Evolutionary conservation across 1,140 invertebrate genomes (phyloP), one percentile per base, ranked within the genome.

Genomic region (Plodia interpunctella): DNA sequence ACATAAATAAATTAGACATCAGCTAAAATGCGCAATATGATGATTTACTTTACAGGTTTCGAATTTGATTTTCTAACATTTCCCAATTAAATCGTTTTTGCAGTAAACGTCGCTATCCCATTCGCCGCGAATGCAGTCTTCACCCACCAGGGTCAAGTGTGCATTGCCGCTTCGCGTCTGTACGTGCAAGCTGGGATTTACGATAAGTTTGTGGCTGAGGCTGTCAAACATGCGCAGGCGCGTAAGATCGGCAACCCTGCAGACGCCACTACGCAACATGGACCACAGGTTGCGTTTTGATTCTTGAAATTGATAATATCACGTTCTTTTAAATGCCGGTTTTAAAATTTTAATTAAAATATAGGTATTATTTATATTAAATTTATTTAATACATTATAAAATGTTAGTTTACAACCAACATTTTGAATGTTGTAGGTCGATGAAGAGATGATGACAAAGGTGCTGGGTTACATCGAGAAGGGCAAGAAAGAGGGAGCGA

Each of bases 401-500:
- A 38, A 38, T 17, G 15, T 1, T 50, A 20, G 1, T 4, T 5
- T 6, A 50, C n/a, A 52, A 52, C 9, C 21, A 25, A 18, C 10
- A 53, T 13, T 38, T 55, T 11, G 11, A 55, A 30, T 15, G n/a
- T 19, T 57, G 74, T 71, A 93, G 93, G 88, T 95, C 51, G 93
- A 94, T 69, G 68, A 92, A 35, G 90, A 91, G 18, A 92, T 93
- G 73, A 90, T 94, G 57, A 86, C 92, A 0, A 94, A 93, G 72
- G 91, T 95, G 18, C 64, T 95, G 56, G 86, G 74, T 0, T 86
- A 93, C 18, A 94, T 96, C 49, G 91, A 94, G 30, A 88, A 87
- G 50, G 95, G 94, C 0, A 93, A 93, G 74, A 83, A 91, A 59
- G 91, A 96, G 80, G 95, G 95, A 15, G 95, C 95, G 0, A 92